phyloP scores from a whole-genome alignment of 2,797 vertebrate species.

The Gallinago stenura region DNA sequence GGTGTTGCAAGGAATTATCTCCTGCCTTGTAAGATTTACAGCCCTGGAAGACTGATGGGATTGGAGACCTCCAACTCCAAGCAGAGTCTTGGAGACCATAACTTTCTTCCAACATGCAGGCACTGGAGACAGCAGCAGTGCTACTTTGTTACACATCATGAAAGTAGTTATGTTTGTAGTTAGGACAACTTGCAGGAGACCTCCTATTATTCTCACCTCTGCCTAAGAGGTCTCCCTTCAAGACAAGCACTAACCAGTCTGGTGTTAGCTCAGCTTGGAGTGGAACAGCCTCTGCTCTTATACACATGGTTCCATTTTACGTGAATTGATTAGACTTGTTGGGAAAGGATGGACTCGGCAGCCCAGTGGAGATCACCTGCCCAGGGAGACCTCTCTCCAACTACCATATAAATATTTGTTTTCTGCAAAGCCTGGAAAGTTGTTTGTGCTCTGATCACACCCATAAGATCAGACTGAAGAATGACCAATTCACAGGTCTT shows the following conservation, averaged over 20 bases:
- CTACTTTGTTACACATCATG: accelerated
- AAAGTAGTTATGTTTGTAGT: background rate
- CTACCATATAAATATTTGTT: background rate
- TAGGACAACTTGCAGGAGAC: background rate
- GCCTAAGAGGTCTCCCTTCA: background rate
- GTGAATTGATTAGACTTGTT: background rate
- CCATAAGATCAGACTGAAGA: background rate
- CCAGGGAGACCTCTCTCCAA: background rate
- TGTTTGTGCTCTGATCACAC: background rate
- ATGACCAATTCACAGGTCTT: background rate
- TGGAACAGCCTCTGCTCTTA: background rate
- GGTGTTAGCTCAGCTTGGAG: background rate
- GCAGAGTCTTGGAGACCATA: background rate
- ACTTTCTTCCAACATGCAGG: background rate
- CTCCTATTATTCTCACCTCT: background rate
- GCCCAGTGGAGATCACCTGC: background rate
- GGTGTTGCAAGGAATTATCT: background rate
- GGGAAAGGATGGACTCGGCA: background rate
- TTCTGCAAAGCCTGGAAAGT: background rate
- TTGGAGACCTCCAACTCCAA: background rate
- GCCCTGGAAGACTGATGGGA: background rate
- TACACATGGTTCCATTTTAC: accelerated
- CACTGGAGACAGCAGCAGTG: background rate
- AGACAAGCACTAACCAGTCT: background rate
- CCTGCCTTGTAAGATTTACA: background rate